Conservation (phyloP, 2,888 invertebrate species). For the Auanema sp. region DNA sequence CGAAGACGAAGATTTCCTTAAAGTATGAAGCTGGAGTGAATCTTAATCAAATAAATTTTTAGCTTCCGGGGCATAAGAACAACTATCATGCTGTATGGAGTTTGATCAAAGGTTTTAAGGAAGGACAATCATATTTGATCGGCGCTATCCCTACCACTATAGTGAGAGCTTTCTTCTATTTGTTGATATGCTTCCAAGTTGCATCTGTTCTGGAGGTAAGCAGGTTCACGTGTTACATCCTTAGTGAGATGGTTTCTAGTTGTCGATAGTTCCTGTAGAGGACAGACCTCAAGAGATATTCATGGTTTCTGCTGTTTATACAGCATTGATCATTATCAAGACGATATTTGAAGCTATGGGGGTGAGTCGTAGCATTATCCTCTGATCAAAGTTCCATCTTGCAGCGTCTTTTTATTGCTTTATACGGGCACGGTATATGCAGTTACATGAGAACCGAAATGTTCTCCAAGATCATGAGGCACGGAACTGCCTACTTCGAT, state of each 20-base stretch:
- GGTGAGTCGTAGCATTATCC: conserved; percentile 20
- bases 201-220: conserved; percentile 55
- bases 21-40: neutral
- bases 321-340: conserved; percentile 59
- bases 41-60: conserved; percentile 1
- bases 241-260: conserved; percentile 23
- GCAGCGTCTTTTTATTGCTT: conserved; percentile 54
- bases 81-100: conserved; percentile 29
- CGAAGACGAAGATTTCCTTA: conserved; percentile 3
- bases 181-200: conserved; percentile 61
- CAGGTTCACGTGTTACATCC: neutral
- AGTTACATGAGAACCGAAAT: conserved; percentile 53
- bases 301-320: conserved; percentile 54
- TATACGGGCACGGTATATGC: conserved; percentile 60
- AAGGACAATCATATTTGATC: conserved; percentile 37
- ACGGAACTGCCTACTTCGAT: conserved; percentile 61
- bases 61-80: conserved; percentile 38
- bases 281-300: conserved; percentile 47
- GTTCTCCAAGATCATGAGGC: conserved; percentile 55
- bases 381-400: neutral
- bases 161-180: conserved; percentile 56
- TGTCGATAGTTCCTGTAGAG: conserved; percentile 51
- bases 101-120: conserved; percentile 47
- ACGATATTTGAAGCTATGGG: conserved; percentile 62
- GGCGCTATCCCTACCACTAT: conserved; percentile 57